Evolutionary conservation across 2,113 vertebrate genomes (phyloP).

Genomic region (Silurus glanis): DNA sequence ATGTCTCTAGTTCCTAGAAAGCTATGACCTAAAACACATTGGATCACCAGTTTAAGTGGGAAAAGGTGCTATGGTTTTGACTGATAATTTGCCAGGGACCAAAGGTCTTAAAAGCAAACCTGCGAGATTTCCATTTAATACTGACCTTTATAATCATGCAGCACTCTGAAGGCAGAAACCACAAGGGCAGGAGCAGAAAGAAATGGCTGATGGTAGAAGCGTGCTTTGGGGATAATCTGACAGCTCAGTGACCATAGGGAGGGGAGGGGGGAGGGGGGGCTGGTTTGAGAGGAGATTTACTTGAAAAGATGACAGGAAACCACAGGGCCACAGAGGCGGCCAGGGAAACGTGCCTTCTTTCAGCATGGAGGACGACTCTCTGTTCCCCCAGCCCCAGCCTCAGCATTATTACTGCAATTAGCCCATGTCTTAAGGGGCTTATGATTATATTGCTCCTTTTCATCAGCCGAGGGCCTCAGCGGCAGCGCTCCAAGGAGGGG

Average conservation of each 20-base stretch:
- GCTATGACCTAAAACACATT: slow-evolving; percentile 15
- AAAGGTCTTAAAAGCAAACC: slow-evolving; percentile 48
- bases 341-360: slow-evolving; percentile 47
- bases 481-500: slow-evolving; percentile 62
- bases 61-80: slow-evolving; percentile 36
- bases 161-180: slow-evolving; percentile 35
- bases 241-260: slow-evolving; percentile 43
- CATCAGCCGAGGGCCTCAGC: slow-evolving; percentile 68
- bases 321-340: slow-evolving; percentile 51
- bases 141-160: slow-evolving; percentile 42
- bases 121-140: slow-evolving; percentile 43
- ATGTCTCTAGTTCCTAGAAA: slow-evolving; percentile 14
- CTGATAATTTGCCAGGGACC: slow-evolving; percentile 43
- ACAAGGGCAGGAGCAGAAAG: slow-evolving; percentile 27
- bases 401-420: slow-evolving; percentile 68
- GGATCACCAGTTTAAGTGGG: slow-evolving; percentile 24
- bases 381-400: slow-evolving; percentile 54
- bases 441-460: slow-evolving; percentile 66
- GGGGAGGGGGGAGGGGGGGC: slow-evolving; percentile 10
- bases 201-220: slow-evolving; percentile 41
- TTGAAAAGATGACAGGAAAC: slow-evolving; percentile 47
- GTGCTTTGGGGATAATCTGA: slow-evolving; percentile 46
- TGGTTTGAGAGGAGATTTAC: slow-evolving; percentile 35
- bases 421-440: slow-evolving; percentile 66
- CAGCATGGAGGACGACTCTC: slow-evolving; percentile 39